Base-by-base conservation (phyloP, 2,797 vertebrate genomes). In the Vireo griseus region DNA sequence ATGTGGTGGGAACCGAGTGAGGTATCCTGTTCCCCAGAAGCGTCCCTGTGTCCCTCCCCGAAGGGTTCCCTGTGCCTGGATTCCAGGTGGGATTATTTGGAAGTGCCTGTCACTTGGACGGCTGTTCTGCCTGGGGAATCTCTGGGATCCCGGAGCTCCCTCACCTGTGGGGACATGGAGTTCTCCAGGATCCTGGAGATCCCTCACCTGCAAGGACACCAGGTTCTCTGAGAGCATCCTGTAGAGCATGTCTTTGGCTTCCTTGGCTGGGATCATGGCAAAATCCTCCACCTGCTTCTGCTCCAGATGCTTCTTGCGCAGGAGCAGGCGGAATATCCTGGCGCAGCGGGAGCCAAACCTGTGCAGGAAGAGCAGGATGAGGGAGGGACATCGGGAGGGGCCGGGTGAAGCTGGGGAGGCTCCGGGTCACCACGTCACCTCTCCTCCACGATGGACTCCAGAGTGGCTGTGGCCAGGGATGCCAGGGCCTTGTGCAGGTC, bases 211-310 rank as follows among this genome's bases (percentile, higher is more conserved):
- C 40, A 88, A 28, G 26, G 61, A 26, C 47, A 88, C 86, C 40
- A 88, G 15, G 54, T 88, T 99, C 89, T 98, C 98, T 0, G 99
- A 99, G 12, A 99, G 97, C 98, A 99, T 98, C 13, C 98, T 99
- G 96, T 99, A 99, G 45, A 99, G 98, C 99, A 99, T 99, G 77
- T 99, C 99, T 97, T 99, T 99, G 24, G 99, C 99, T 79, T 99
- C 99, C 94, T 99, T 99, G 31, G 99, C 99, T 6, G 99, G 99
- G 95, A 99, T 98, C 99, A 99, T 99, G 54, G 99, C 99, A 50
- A 99, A 99, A 86, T 99, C 99, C 95, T 99, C 99, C 96, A 99
- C 99, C 88, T 99, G 99, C 95, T 99, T 99, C 97, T 99, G 99
- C 86, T 99, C 99, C 96, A 99, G 88, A 71, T 99, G 98, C 65